These are phyloP conservation scores for Palloptera scutellata DNA, from an alignment of 2,888 invertebrate genomes.

Conservation along the genomic window DNA sequence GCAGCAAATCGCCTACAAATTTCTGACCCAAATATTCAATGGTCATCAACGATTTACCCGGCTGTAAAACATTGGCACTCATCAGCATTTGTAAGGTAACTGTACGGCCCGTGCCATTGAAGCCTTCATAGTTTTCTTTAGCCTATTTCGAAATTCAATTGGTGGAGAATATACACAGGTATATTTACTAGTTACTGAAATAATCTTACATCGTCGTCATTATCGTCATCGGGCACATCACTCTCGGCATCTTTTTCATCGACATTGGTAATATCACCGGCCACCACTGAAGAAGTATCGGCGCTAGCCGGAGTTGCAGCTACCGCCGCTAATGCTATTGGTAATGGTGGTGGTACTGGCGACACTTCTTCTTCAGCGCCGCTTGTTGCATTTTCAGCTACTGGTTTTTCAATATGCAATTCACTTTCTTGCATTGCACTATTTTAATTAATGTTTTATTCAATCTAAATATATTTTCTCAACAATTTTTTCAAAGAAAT, in stretches of 20 bases:
- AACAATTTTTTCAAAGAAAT: slow-evolving; percentile 29
- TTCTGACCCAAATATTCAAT: slow-evolving; percentile 93
- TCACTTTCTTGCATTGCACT: slow-evolving; percentile 51
- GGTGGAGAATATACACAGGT: neutral
- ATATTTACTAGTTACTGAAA: neutral
- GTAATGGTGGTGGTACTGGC: slow-evolving; percentile 15
- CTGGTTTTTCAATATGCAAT: slow-evolving; percentile 44
- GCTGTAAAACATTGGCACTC: slow-evolving; percentile 82
- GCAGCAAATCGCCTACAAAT: slow-evolving; percentile 85
- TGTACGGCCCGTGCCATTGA: slow-evolving; percentile 69
- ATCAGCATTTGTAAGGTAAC: slow-evolving; percentile 88
- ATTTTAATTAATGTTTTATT: slow-evolving; percentile 37
- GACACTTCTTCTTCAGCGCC: slow-evolving; percentile 43
- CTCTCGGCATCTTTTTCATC: slow-evolving; percentile 65
- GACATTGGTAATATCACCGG: slow-evolving; percentile 40
- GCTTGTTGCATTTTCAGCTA: slow-evolving; percentile 42
- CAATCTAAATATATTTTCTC: slow-evolving; percentile 26
- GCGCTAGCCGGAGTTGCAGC: slow-evolving; percentile 21
- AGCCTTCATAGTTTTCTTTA: slow-evolving; percentile 61
- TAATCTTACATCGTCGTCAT: slow-evolving; percentile 66
- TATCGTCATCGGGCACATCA: slow-evolving; percentile 68
- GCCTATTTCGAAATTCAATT: slow-evolving; percentile 40
- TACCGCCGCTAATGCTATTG: slow-evolving; percentile 26
- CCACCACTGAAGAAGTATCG: slow-evolving; percentile 31
- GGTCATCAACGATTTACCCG: slow-evolving; percentile 85